Conservation (phyloP, 2,113 vertebrate genomes). For the Mus spicilegus region DNA sequence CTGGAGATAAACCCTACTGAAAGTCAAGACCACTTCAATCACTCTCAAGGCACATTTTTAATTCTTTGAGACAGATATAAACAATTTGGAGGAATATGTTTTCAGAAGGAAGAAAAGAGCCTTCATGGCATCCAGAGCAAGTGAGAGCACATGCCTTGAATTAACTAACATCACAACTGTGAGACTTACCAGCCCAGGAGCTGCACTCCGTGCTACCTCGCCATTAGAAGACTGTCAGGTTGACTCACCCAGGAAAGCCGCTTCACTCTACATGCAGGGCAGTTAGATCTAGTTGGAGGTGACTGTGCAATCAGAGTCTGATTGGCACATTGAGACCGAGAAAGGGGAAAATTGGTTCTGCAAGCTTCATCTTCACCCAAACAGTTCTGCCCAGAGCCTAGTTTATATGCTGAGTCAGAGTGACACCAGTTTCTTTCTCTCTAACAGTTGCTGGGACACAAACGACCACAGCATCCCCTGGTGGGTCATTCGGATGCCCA, state of each 20-base stretch:
- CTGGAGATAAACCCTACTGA: too few relatives aligned
- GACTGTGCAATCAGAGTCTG: neutral
- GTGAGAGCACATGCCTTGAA: neutral
- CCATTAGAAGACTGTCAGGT: neutral
- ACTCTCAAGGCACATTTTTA: neutral
- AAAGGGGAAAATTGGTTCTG: neutral
- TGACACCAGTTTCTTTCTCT: conserved; percentile 31
- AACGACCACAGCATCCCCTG: conserved; percentile 88
- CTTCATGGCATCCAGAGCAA: neutral
- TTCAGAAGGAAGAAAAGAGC: neutral
- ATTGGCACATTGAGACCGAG: too few relatives aligned
- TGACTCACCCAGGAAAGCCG: accelerated
- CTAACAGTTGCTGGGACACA: conserved; percentile 90
- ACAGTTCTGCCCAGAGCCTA: neutral
- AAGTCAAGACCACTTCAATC: neutral
- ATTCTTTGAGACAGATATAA: neutral
- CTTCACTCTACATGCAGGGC: accelerated
- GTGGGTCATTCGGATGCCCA: conserved; percentile 90
- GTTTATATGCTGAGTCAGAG: conserved; percentile 27
- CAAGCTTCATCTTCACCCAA: neutral
- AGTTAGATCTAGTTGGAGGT: neutral
- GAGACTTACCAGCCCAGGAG: neutral
- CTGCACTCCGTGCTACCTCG: accelerated
- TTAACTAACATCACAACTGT: neutral
- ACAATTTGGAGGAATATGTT: too few relatives aligned